Percentiles rank a stretch among this genome's conserved stretches.
Evolutionary conservation across 2,888 invertebrate genomes (phyloP).

Genomic region (Chymomyza fuscimana): DNA sequence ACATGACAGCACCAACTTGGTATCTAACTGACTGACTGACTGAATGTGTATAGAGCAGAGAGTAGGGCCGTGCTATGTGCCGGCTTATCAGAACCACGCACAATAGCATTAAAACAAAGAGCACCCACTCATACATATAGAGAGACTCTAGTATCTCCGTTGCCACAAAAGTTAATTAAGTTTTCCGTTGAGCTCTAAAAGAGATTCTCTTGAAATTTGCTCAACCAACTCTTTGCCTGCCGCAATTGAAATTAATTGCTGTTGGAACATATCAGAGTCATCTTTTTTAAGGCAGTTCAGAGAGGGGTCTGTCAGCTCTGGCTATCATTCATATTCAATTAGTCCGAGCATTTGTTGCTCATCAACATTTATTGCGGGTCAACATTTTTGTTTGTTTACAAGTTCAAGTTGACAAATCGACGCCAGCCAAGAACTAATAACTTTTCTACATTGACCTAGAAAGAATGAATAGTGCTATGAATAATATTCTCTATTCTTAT

Average conservation of each 20-base stretch:
- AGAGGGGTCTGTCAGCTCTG: slow-evolving; percentile 4
- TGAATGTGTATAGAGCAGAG: not conserved
- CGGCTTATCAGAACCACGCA: slow-evolving; percentile 45
- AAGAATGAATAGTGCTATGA: slow-evolving; percentile 3
- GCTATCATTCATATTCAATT: slow-evolving; percentile 45
- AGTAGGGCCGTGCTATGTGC: not conserved
- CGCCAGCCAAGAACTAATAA: slow-evolving; percentile 32
- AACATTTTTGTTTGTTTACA: not conserved
- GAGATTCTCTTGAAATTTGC: slow-evolving; percentile 23
- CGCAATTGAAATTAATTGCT: slow-evolving; percentile 68
- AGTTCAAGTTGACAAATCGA: slow-evolving; percentile 15
- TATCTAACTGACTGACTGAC: slow-evolving; percentile 51
- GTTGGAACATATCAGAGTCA: slow-evolving; percentile 28
- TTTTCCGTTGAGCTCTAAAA: slow-evolving; percentile 45
- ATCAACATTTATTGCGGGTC: not conserved
- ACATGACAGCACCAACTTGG: slow-evolving; percentile 56
- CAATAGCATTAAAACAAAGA: slow-evolving; percentile 31
- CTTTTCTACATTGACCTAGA: slow-evolving; percentile 44
- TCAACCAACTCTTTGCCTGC: slow-evolving; percentile 14
- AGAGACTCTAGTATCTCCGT: not conserved
- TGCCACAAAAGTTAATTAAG: slow-evolving; percentile 54
- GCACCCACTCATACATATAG: not conserved
- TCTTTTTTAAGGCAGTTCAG: slow-evolving; percentile 10
- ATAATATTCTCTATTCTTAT: not conserved
- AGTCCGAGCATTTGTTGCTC: slow-evolving; percentile 11